Evolutionary conservation across 2,888 invertebrate genomes (phyloP), one percentile per base, ranked within the genome.

Genomic region (Agrilus biguttatus): DNA sequence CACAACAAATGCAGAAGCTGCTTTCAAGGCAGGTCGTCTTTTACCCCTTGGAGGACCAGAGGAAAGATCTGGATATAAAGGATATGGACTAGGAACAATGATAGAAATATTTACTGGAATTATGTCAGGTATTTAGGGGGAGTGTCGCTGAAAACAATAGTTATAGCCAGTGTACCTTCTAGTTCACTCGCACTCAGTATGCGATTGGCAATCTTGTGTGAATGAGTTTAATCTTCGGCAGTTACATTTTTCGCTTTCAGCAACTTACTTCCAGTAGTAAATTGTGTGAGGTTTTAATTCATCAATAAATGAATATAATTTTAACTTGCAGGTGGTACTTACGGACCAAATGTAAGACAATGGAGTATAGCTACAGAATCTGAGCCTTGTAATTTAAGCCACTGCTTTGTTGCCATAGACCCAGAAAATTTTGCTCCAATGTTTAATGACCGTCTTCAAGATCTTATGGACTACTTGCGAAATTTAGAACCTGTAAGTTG

Each of bases 101-200:
- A 90, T 91, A 3, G 95, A 96, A 56, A 68, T 90, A 2, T 75
- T 95, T 44, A 84, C 84, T 57, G 93, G 93, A n/a, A 76, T 95
- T 21, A 69, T 84, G 45, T 67, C 78, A 51, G 86, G 84, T 62
- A 44, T 8, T 23, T 19, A 19, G 19, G n/a, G 21, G 14, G 12
- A 3, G n/a, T 8, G 3, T n/a, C 14, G 13, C 28, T 44, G 7
- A 33, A 43, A 17, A 14, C 2, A 5, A n/a, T 2, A 33, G 13
- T 12, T 21, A n/a, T 10, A 33, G 2, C 17, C 2, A 7, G 5
- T 21, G 21, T 21, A 21, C 3, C 7, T 6, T 21, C 21, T 21
- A 21, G 1, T 5, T 21, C 21, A 21, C 21, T 21, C 6, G 7
- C 21, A 21, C 21, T 7, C n/a, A n/a, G n/a, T n/a, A n/a, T n/a